phyloP scores from a whole-genome alignment of 2,113 vertebrate species.

The Genyomyrus donnyi region DNA sequence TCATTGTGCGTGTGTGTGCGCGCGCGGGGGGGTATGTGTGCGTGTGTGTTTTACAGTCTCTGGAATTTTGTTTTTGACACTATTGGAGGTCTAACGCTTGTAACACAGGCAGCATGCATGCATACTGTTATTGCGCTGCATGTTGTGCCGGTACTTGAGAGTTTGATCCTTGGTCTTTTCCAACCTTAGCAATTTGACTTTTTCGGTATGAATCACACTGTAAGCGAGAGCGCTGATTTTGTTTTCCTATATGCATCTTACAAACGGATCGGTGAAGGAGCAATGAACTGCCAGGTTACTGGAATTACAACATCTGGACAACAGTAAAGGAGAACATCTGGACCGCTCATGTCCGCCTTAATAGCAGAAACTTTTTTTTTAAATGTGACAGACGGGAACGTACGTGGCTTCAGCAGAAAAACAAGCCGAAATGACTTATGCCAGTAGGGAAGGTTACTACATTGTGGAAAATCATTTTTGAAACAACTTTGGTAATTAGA shows the following conservation, averaged over 20 bases:
- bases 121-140: conserved; percentile 31
- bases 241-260: conserved; percentile 21
- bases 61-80: conserved; percentile 5
- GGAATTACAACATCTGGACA: conserved; percentile 15
- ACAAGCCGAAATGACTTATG: neutral
- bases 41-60: neutral
- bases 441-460: neutral
- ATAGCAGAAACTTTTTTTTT: neutral
- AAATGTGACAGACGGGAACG: neutral
- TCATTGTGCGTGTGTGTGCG: neutral
- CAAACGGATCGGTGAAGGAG: conserved; percentile 6
- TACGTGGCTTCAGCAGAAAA: neutral
- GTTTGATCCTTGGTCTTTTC: conserved; percentile 12
- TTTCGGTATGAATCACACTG: conserved; percentile 34
- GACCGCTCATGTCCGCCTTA: neutral
- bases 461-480: neutral
- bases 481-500: neutral
- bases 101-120: neutral
- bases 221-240: conserved; percentile 27
- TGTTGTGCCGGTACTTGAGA: conserved; percentile 39
- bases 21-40: neutral
- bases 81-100: neutral
- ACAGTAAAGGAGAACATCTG: conserved; percentile 10
- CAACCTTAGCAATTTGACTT: conserved; percentile 33
- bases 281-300: conserved; percentile 10